Evolutionary conservation across 2,888 invertebrate species (phyloP), one percentile per base, ranked within the genome.

Genomic region (Masnerella sp.): DNA sequence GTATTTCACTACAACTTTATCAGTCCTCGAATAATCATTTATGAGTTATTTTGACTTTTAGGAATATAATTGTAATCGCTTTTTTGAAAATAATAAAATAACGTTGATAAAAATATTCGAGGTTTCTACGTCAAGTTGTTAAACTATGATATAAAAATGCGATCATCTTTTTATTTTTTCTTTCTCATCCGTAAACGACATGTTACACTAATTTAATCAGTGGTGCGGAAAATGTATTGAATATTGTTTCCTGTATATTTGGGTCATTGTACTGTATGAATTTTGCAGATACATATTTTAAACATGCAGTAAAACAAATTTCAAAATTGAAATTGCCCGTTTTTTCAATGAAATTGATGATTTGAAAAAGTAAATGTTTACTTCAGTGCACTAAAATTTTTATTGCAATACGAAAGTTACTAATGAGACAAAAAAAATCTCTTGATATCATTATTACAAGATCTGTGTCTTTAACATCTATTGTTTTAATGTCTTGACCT

Each of bases 91-190:
- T 69, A 45, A 11, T 45, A 47, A 62, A 62, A 51, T 62, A 47
- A 58, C 34, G 25, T 56, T 22, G 59, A 54, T 65, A 78, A 82
- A 83, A 82, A 82, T 83, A 80, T 81, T 83, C 83, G 81, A 81
- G 78, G 74, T 78, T 80, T 78, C 75, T 79, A 81, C 78, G 76
- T 78, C 76, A 79, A 79, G 79, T 82, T 81, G 75, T 79, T 78
- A 81, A 81, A 77, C 78, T 81, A 80, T 77, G 65, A 80, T 81
- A 81, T 81, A 83, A 82, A 82, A 83, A 83, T 81, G 81, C 79
- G 76, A 72, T 78, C 72, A 47, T 68, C 20, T 38, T 40, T 36
- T 9, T 73, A 75, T 78, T 65, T 54, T 67, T 80, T 78, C 25
- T 70, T 62, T 4, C 42, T 70, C 18, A 47, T 51, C 30, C 34